phyloP scores from a whole-genome alignment of 1,140 invertebrate genomes.

The Drosophila nikananu region DNA sequence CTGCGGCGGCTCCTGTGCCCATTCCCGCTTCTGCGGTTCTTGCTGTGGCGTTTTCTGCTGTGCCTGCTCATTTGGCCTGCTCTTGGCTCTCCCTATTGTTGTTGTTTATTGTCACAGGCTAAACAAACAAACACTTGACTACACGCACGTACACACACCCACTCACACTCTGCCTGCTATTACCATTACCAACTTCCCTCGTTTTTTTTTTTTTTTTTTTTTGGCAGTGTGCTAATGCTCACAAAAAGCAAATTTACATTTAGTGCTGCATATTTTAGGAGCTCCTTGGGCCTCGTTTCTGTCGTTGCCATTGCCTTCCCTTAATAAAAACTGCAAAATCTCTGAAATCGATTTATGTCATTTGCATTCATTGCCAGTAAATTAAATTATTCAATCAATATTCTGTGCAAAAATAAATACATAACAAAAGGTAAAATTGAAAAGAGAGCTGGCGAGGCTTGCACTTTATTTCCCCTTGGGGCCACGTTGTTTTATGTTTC shows the following conservation, averaged over 20 bases:
- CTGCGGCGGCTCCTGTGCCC: conserved; percentile 1
- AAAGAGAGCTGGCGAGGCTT: background rate
- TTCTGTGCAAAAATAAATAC: background rate
- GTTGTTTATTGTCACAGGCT: conserved; percentile 59
- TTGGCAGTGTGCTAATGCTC: conserved; percentile 32
- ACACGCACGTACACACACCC: conserved; percentile 42
- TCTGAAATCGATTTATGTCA: conserved; percentile 33
- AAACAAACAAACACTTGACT: conserved; percentile 64
- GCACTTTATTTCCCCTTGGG: background rate
- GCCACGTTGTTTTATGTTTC: background rate
- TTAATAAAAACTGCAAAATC: conserved; percentile 35
- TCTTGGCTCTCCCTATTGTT: conserved; percentile 32
- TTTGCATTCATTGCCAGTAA: conserved; percentile 18
- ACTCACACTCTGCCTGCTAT: conserved; percentile 3
- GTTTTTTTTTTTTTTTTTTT: background rate
- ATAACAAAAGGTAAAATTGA: background rate
- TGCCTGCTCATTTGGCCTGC: conserved; percentile 31
- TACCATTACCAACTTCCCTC: conserved; percentile 2
- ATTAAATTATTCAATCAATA: conserved; percentile 22
- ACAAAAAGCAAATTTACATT: conserved; percentile 70
- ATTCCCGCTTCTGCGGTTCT: conserved; percentile 23
- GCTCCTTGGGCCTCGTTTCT: conserved; percentile 4
- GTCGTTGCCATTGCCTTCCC: conserved; percentile 1
- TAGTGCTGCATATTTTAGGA: conserved; percentile 63
- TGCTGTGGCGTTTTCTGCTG: conserved; percentile 13